phyloP scores from a whole-genome alignment of 2,113 vertebrate genomes.

The Drymodes brunneopygia region DNA sequence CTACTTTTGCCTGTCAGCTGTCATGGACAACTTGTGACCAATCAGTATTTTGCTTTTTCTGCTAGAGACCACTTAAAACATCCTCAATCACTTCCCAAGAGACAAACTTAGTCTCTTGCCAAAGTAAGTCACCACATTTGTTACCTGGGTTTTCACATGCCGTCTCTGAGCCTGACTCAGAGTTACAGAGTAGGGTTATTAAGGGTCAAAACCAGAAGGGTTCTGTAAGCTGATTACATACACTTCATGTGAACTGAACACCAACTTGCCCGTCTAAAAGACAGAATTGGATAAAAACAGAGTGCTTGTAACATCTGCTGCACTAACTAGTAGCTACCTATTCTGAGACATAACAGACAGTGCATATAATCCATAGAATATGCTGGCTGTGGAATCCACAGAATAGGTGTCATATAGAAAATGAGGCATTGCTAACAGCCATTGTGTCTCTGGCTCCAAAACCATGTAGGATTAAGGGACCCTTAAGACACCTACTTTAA shows the following conservation, averaged over 20 bases:
- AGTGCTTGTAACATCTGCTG: neutral
- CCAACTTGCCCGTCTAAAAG: neutral
- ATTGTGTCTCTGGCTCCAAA: neutral
- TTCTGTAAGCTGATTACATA: neutral
- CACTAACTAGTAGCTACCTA: neutral
- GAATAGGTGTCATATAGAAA: fast-evolving
- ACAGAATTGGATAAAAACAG: neutral
- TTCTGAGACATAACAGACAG: neutral
- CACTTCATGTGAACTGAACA: neutral
- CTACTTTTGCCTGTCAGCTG: constrained; percentile 36
- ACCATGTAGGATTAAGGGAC: neutral
- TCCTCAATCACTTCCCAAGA: neutral
- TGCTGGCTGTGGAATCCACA: neutral
- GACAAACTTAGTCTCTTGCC: neutral
- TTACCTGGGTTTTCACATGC: neutral
- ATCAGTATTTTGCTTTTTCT: neutral
- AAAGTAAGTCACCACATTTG: neutral
- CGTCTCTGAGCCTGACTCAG: neutral
- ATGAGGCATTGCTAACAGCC: neutral
- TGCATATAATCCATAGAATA: neutral
- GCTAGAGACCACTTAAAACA: neutral
- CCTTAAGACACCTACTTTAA: neutral
- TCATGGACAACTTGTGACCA: constrained; percentile 25
- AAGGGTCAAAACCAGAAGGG: neutral
- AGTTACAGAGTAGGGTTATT: neutral